Evolutionary conservation across 1,140 invertebrate species (phyloP), one percentile per base, ranked within the genome.

Genomic region (Babylonia areolata): DNA sequence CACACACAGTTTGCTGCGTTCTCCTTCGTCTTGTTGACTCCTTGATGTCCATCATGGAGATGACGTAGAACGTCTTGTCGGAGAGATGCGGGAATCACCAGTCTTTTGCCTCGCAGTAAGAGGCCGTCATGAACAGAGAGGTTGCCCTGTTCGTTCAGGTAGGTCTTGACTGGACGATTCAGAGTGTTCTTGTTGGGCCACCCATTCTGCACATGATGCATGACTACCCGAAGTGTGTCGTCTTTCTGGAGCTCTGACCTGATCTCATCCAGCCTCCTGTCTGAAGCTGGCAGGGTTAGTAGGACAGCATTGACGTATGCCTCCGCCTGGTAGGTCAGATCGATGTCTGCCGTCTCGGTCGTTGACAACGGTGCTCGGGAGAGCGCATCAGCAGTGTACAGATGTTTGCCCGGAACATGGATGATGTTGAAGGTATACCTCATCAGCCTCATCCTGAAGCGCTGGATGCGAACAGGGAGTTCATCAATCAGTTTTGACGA

Each of bases 371-470:
- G 78, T n/a, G n/a, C n/a, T n/a, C n/a, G n/a, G n/a, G n/a, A n/a
- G n/a, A n/a, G n/a, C n/a, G n/a, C n/a, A n/a, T n/a, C n/a, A n/a
- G n/a, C n/a, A n/a, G n/a, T n/a, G n/a, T n/a, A n/a, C n/a, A n/a
- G n/a, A n/a, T n/a, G 3, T 87, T 89, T 89, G 23, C 90, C 88
- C 73, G 88, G 87, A 1, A 86, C 82, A 75, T 89, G 78, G 85
- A 82, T 78, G 3, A 81, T 75, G 51, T 31, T 40, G 17, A 78
- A 23, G 28, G 79, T 84, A 73, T 84, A 90, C 40, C 86, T 15
- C 69, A 83, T 87, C 33, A 90, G 71, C 28, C 88, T 35, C 87
- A 90, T 83, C 0, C 89, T 81, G n/a, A 90, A 39, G 33, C 89
- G 28, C 80, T 90, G 89, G 73, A 86, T 87, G 77, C 82, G 39